Evolutionary conservation across 2,113 vertebrate genomes (phyloP).

Genomic region (human): DNA sequence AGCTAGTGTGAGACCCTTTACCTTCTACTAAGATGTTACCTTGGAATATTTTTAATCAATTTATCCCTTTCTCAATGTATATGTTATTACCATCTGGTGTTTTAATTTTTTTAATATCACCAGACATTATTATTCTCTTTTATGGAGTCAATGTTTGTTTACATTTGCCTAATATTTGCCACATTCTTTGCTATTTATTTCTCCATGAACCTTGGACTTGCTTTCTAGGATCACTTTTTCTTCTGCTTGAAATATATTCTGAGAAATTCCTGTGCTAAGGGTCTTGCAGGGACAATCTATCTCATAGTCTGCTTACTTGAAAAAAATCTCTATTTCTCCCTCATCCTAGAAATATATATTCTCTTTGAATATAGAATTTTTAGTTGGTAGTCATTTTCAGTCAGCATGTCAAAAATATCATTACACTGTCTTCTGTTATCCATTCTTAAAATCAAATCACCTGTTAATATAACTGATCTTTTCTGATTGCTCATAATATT

Average conservation of each 20-base stretch:
- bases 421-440: background rate
- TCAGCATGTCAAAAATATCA: background rate
- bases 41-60: background rate
- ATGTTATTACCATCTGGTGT: background rate
- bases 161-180: background rate
- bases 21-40: background rate
- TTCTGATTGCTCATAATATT: background rate
- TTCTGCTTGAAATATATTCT: background rate
- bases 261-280: background rate
- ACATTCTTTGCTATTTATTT: background rate
- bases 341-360: background rate
- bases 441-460: background rate
- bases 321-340: background rate
- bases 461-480: background rate
- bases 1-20: background rate
- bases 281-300: background rate
- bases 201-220: background rate
- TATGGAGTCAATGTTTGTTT: background rate
- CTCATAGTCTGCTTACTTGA: background rate
- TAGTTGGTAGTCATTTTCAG: conserved; percentile 17
- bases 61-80: background rate
- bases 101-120: background rate
- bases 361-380: conserved; percentile 7
- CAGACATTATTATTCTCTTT: background rate
- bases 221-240: conserved; percentile 19